A percentile compares a stretch with the other conserved stretches of the same genome.
Conservation (phyloP, 2,888 invertebrate genomes). For the Nymphalis c-album region DNA sequence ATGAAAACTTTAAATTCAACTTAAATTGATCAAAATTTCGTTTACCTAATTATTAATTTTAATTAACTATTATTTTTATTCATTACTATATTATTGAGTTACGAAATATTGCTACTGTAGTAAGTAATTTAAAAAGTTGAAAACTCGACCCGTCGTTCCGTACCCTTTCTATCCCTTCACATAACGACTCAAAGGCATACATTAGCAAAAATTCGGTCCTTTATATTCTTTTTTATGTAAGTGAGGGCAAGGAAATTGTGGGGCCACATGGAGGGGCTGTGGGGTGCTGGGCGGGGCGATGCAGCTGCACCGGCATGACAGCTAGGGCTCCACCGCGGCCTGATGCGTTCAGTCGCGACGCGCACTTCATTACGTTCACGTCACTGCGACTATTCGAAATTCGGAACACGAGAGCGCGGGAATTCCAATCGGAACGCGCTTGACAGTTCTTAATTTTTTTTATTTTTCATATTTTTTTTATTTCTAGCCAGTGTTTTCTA, state of each 20-base stretch:
- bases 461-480: constrained; percentile 32
- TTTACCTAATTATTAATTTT: too few species aligned
- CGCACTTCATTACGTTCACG: constrained; percentile 64
- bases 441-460: constrained; percentile 22
- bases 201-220: constrained; percentile 48
- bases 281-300: constrained; percentile 76
- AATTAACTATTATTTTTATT: too few species aligned
- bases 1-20: too few species aligned
- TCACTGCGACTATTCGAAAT: constrained; percentile 52
- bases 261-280: constrained; percentile 69
- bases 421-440: constrained; percentile 17
- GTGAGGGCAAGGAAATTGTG: constrained; percentile 65
- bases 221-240: constrained; percentile 69
- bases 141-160: constrained; percentile 45
- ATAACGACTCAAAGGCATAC: constrained; percentile 52
- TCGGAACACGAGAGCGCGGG: constrained; percentile 50
- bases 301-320: constrained; percentile 63
- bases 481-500: constrained; percentile 32
- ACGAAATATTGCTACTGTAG: constrained; percentile 12
- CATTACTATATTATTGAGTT: too few species aligned
- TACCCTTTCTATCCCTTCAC: constrained; percentile 55
- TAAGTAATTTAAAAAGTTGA: constrained; percentile 33
- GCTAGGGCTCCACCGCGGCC: constrained; percentile 60
- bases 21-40: too few species aligned
- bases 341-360: constrained; percentile 66